Base-by-base conservation (phyloP, 92 coral and sea anemone genomes). In the Porites rus region DNA sequence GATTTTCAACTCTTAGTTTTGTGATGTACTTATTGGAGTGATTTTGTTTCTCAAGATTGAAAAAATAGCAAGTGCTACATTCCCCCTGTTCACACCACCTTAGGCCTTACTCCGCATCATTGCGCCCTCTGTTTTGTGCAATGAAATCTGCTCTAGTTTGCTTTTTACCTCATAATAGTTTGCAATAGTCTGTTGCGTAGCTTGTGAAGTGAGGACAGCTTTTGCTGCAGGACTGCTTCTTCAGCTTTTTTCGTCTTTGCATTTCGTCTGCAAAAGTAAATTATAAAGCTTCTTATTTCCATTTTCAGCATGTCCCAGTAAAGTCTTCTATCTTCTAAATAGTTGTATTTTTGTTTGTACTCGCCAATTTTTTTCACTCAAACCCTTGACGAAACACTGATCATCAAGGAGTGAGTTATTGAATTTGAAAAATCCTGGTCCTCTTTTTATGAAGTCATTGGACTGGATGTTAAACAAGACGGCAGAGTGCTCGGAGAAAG, bases 391-490 rank as follows among this genome's bases (percentile, higher is more conserved):
- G 22, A 75, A 75, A 21, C 79, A 25, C 14, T 56, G 10, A 56
- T 75, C 79, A 75, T 54, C 20, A 2, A 75, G 66, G 18, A 19
- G 62, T 73, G 77, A 73, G 63, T 72, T 72, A 46, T 72, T 72
- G 76, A 72, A 74, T 74, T 74, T 53, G 78, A 74, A 74, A 74
- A 53, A 28, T 28, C 31, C 31, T n/a, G 65, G 79, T 20, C 79
- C 79, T 21, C 79, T 75, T 21, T 75, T 19, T 4, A 56, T 12
- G 50, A 54, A 74, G 16, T 52, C 79, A 16, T 54, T 3, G 9
- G 51, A 75, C 10, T 75, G 79, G 19, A 75, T 20, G 2, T 54
- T 75, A 54, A 75, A 56, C 0, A 52, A 75, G 17, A 75, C 65
- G 21, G 79, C 50, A 0, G 52, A 21, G 10, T 20, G 65, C 13